Percentiles rank a stretch among this genome's conserved stretches.
Evolutionary conservation across 2,888 invertebrate genomes (phyloP).

Genomic region (Caenorhabditis imperialis): DNA sequence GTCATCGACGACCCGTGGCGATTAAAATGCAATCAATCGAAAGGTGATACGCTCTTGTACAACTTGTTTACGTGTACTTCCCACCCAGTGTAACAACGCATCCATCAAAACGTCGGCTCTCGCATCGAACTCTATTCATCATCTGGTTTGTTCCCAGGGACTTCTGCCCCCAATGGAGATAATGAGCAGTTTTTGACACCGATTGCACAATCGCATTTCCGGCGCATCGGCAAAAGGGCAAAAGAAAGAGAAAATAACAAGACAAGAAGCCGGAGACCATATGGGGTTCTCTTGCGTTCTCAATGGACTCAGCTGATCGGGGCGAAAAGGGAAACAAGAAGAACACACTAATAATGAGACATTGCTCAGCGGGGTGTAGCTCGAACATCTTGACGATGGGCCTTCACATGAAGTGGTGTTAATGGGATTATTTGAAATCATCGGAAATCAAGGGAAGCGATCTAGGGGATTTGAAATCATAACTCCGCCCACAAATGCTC

Average conservation of each 20-base stretch:
- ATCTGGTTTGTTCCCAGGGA: not conserved
- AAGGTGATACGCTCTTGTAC: constrained; percentile 45
- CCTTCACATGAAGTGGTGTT: too few species aligned
- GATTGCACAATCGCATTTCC: constrained; percentile 19
- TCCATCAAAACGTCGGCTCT: constrained; percentile 45
- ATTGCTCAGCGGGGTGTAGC: constrained; percentile 42
- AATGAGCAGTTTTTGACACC: constrained; percentile 19
- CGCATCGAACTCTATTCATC: constrained; percentile 14
- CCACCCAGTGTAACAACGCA: constrained; percentile 26
- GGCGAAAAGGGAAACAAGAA: constrained; percentile 15
- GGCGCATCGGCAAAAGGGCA: constrained; percentile 6
- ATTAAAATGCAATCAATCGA: constrained; percentile 51
- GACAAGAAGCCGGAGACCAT: constrained; percentile 39
- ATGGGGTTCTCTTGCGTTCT: constrained; percentile 26
- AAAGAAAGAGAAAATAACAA: constrained; percentile 34
- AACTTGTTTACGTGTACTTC: constrained; percentile 53
- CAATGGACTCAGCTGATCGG: constrained; percentile 43
- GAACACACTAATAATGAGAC: constrained; percentile 34
- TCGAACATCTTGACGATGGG: too few species aligned
- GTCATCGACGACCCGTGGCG: constrained; percentile 27
- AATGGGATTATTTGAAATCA: too few species aligned
- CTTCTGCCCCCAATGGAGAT: constrained; percentile 20
- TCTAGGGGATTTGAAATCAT: too few species aligned
- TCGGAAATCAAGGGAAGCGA: too few species aligned
- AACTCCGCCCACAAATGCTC: too few species aligned